Evolutionary conservation across 2,888 invertebrate species (phyloP), one percentile per base, ranked within the genome.

Genomic region (Cryptophagus acutangulus): DNA sequence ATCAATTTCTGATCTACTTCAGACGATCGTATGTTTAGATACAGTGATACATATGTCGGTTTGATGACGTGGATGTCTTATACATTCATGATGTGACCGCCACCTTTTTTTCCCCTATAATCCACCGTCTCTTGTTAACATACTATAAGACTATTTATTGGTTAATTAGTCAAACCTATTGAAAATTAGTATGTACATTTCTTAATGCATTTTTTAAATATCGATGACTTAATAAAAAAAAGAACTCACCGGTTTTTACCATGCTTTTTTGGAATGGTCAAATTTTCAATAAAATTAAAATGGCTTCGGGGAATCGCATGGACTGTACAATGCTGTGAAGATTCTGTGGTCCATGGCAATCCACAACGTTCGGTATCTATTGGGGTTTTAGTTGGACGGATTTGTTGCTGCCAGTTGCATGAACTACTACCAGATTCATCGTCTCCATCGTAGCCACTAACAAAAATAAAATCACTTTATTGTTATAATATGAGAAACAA

Each of bases 371-470:
- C 40, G 38, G 38, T 33, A 39, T 45, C 15, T 25, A 17, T 26
- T 10, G 18, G 17, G 17, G 20, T 36, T 26, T 38, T 36, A 33
- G 38, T 41, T 9, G 42, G 38, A 16, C 44, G 37, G 14, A 46
- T 40, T 36, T 50, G 49, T 33, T 55, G 52, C 33, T 50, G 51
- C n/a, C 50, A 40, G 26, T 53, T 53, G 38, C 53, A 49, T 12
- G 55, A 47, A 40, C 44, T 52, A n/a, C 26, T 26, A 10, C 50
- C 52, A 3, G 52, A 51, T 40, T 58, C 54, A 30, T 57, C 56
- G 40, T 59, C 57, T 15, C 52, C 54, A 34, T 55, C 57, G 46
- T 53, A 52, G 38, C 59, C 56, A 43, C 61, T 61, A 43, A 15
- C 53, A 55, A 17, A 41, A 17, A 41, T 30, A 16, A 31, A 18